Evolutionary conservation across 2,888 invertebrate species (phyloP).

Genomic region (Euplagia quadripunctaria): DNA sequence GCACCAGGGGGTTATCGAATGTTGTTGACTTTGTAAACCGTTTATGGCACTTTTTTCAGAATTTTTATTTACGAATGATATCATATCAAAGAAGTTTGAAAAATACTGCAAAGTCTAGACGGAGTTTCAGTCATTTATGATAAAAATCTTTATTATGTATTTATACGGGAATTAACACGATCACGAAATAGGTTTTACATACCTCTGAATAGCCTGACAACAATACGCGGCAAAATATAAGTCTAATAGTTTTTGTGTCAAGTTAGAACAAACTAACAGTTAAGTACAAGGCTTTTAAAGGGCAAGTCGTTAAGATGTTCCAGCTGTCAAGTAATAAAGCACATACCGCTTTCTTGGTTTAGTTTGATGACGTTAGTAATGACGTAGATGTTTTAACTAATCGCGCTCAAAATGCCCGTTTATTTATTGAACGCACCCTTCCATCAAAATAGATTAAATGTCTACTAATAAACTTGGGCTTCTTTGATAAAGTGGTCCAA

Average conservation of each 20-base stretch:
- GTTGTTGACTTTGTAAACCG: not conserved
- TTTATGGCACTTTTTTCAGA: not conserved
- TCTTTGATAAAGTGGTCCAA: not conserved
- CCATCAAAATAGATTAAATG: constrained; percentile 16
- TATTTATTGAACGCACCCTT: constrained; percentile 11
- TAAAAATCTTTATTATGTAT: no score
- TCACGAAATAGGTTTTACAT: no score
- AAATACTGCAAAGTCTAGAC: not conserved
- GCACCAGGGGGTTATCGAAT: not conserved
- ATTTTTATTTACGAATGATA: not conserved
- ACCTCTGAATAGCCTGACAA: no score
- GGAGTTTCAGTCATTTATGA: no score
- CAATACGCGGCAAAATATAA: no score
- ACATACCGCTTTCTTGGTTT: not conserved
- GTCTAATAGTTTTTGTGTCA: not conserved
- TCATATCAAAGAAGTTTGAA: not conserved
- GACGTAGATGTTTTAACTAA: constrained; percentile 15
- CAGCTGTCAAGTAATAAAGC: not conserved
- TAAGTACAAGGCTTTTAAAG: not conserved
- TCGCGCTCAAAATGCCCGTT: constrained; percentile 13
- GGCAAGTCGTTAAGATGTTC: not conserved
- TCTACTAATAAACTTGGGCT: not conserved
- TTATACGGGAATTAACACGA: not conserved
- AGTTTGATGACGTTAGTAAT: constrained; percentile 16
- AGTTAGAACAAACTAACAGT: not conserved